Base-by-base conservation (phyloP, 2,113 vertebrate species). In the Vicugna pacos region DNA sequence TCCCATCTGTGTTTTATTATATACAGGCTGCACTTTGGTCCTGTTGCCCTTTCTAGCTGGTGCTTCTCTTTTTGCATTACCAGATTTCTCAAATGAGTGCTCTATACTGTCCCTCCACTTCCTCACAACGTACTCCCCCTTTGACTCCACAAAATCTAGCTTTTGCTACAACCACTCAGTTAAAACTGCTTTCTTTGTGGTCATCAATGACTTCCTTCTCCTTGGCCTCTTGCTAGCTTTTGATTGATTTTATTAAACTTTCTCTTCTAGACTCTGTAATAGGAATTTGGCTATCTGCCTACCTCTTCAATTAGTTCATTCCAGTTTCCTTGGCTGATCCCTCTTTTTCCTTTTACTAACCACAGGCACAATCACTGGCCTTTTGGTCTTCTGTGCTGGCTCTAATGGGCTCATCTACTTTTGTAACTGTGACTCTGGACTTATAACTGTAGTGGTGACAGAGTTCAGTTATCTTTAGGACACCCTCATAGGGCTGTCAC, bases 151-250 rank as follows among this genome's bases (percentile, higher is more conserved):
- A 79, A 79, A 95, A 91, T 76, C 42, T 85, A 77, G 62, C 42
- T 93, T 95, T 92, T 92, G 91, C 42, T 89, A 11, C 30, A 96
- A 24, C 28, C 7, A 65, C 32, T 83, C 48, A 85, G 6, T 76
- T 94, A 73, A 89, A 95, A 87, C 30, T 67, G 32, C 17, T 42
- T 62, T 95, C 42, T 76, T 38, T 28, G 48, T 38, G 30, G 4
- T 72, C 69, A 62, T 20, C 15, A 32, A 48, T 84, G 54, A 69
- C 8, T 24, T 94, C 38, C 26, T 94, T 28, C 52, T 94, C 56
- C 62, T 80, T 75, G 54, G 72, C 26, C 35, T 91, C 38, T 77
- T 46, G 42, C 46, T 60, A 67, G n/a, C 38, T 89, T 77, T 93
- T 65, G 56, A 50, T 38, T 89, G 65, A 81, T 75, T 67, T 38